A percentile compares a stretch with the other conserved stretches of the same genome.
Conservation (phyloP, 2,113 vertebrate genomes). For the Stegostoma tigrinum region DNA sequence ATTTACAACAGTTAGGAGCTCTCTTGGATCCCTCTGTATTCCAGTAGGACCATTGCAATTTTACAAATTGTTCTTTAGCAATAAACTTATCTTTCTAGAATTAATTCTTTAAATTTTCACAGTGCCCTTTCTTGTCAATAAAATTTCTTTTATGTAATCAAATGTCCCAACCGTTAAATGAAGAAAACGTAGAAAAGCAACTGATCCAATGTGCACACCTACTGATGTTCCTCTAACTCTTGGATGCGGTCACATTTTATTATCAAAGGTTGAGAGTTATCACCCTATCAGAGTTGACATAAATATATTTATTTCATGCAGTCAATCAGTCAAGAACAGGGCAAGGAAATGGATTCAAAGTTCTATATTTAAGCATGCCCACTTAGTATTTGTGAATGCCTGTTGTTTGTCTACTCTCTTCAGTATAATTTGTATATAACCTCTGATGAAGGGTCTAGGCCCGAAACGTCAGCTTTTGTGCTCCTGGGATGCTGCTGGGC, state of each 20-base stretch:
- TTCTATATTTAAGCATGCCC: neutral
- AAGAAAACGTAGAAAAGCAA: too few relatives aligned
- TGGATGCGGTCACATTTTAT: neutral
- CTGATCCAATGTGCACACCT: neutral
- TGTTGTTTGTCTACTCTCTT: neutral
- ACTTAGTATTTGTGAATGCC: neutral
- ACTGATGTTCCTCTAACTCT: neutral
- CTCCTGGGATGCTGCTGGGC: too few relatives aligned
- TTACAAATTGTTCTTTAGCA: neutral
- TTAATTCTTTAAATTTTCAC: conserved; percentile 1
- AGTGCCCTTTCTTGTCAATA: neutral
- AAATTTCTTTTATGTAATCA: neutral
- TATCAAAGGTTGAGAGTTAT: neutral
- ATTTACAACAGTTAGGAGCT: neutral
- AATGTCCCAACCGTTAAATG: neutral
- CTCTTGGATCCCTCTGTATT: neutral
- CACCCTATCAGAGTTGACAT: neutral
- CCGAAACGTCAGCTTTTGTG: too few relatives aligned
- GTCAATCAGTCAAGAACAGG: neutral
- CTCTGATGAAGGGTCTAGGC: too few relatives aligned
- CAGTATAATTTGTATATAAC: neutral
- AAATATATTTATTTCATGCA: neutral
- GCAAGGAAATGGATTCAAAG: neutral
- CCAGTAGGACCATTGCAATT: neutral
- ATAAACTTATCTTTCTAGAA: neutral